Conservation (phyloP, 1,140 invertebrate species). For the Drosophila kanapiae region DNA sequence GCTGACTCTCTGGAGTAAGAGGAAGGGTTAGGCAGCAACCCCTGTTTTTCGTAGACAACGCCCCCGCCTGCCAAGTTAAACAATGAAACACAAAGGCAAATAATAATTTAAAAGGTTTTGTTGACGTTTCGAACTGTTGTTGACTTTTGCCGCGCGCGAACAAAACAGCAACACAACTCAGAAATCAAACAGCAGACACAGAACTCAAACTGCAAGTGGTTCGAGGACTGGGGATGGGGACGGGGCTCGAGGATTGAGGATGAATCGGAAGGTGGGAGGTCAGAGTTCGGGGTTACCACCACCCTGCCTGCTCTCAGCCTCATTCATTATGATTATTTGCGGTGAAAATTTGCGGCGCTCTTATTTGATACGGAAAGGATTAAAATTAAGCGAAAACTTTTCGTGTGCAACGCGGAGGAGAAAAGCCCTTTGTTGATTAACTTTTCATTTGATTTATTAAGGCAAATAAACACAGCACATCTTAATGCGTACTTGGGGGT, state of each 20-base stretch:
- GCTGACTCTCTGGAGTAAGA: conserved; percentile 15
- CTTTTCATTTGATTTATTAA: conserved; percentile 82
- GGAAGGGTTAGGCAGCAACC: conserved; percentile 40
- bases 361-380: conserved; percentile 83
- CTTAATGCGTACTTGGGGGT: conserved; percentile 62
- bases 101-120: conserved; percentile 85
- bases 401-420: conserved; percentile 31
- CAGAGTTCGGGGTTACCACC: conserved; percentile 14
- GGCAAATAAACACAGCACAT: conserved; percentile 58
- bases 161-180: conserved; percentile 74
- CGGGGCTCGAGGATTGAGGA: conserved; percentile 11
- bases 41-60: conserved; percentile 9
- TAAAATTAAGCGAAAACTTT: conserved; percentile 82
- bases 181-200: conserved; percentile 56
- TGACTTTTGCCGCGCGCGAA: conserved; percentile 82
- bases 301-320: conserved; percentile 5
- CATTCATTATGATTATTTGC: conserved; percentile 85
- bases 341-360: conserved; percentile 78
- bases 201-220: conserved; percentile 74
- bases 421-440: conserved; percentile 76
- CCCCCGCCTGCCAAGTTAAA: conserved; percentile 69
- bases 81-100: conserved; percentile 81
- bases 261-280: conserved; percentile 13
- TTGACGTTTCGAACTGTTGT: conserved; percentile 85
- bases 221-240: conserved; percentile 25